phyloP scores from a whole-genome alignment of 2,797 vertebrate species.

The Cynopterus sphinx region DNA sequence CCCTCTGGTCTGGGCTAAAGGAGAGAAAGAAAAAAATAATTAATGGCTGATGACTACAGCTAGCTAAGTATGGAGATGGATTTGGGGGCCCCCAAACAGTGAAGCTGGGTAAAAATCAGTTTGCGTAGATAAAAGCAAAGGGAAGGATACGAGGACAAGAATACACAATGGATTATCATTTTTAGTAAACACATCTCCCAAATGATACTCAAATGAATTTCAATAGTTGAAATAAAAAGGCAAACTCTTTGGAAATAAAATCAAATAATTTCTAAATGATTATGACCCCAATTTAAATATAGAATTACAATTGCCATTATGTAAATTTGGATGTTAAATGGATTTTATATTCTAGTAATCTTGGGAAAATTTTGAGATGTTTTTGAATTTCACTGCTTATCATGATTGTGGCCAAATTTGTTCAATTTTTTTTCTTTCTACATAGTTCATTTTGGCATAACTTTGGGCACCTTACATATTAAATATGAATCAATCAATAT shows the following conservation, averaged over 20 bases:
- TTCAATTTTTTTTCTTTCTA: background rate
- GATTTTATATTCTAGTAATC: background rate
- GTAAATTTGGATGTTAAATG: background rate
- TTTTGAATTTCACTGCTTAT: background rate
- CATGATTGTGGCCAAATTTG: background rate
- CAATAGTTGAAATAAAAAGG: background rate
- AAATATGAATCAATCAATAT: background rate
- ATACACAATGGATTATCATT: background rate
- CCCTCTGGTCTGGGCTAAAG: background rate
- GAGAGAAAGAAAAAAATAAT: background rate
- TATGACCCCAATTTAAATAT: background rate
- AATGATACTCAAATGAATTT: constrained; percentile 14
- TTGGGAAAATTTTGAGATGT: background rate
- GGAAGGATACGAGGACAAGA: background rate
- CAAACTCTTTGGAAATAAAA: background rate
- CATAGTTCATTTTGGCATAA: background rate
- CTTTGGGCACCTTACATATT: background rate
- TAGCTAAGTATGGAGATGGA: background rate
- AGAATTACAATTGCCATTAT: background rate
- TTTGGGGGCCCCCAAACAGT: background rate
- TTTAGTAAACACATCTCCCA: background rate
- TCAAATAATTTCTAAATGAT: background rate
- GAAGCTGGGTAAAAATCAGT: background rate
- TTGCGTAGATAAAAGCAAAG: constrained; percentile 1
- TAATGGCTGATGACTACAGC: background rate